Evolutionary conservation across 2,797 vertebrate species (phyloP).

Genomic region (Etheostoma nigrum): DNA sequence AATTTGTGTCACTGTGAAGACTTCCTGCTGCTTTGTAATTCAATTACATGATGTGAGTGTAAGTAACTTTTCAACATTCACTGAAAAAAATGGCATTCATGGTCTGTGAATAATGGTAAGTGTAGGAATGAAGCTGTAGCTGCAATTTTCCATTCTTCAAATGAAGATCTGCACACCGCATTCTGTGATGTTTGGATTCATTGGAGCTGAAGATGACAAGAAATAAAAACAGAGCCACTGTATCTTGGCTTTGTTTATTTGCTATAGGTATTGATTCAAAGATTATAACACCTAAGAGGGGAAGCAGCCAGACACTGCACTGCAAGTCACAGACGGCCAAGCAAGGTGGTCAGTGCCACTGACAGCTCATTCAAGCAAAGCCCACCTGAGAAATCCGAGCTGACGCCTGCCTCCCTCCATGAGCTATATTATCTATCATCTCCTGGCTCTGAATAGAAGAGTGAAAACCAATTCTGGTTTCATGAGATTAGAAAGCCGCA

Average conservation of each 20-base stretch:
- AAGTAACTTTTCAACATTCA: constrained; percentile 3
- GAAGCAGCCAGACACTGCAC: constrained; percentile 4
- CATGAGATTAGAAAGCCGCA: constrained; percentile 51
- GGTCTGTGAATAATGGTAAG: not conserved
- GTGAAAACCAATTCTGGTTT: constrained; percentile 63
- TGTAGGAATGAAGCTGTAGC: not conserved
- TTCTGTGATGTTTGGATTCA: constrained; percentile 6
- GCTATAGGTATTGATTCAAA: not conserved
- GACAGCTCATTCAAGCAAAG: constrained; percentile 60
- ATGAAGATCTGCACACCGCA: not conserved
- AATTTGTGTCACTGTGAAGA: not conserved
- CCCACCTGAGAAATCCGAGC: constrained; percentile 65
- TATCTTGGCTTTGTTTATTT: constrained; percentile 24
- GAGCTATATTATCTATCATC: constrained; percentile 68
- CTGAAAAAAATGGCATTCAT: not conserved
- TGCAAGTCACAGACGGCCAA: constrained; percentile 14
- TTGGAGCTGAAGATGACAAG: constrained; percentile 10
- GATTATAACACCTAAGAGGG: constrained; percentile 23
- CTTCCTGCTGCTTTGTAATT: not conserved
- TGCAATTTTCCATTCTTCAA: not conserved
- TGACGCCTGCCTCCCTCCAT: constrained; percentile 52
- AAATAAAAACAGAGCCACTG: constrained; percentile 32
- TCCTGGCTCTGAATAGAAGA: constrained; percentile 43
- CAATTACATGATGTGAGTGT: not conserved
- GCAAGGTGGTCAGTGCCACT: constrained; percentile 11